A percentile compares a stretch with the other conserved stretches of the same genome.
These are phyloP conservation scores for Myrmophylax atrothorax DNA, from an alignment of 2,113 vertebrate species.

Conservation along the genomic window DNA sequence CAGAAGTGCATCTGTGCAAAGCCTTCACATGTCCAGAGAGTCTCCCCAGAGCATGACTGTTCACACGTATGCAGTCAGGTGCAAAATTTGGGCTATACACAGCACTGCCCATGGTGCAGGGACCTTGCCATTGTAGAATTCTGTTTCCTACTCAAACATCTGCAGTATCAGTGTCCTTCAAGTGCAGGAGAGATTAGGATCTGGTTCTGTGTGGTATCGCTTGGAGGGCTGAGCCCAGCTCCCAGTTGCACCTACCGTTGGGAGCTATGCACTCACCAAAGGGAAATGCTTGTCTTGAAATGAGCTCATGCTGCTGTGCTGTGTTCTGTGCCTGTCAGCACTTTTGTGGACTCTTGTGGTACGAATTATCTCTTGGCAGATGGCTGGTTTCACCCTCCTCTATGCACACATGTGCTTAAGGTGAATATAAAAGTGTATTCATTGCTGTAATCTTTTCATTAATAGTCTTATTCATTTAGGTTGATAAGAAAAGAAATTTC, in stretches of 20 bases:
- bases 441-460: neutral
- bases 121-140: neutral
- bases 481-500: neutral
- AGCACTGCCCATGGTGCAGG: neutral
- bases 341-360: neutral
- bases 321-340: constrained; percentile 32
- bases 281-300: constrained; percentile 23
- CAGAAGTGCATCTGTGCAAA: neutral
- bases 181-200: constrained; percentile 20
- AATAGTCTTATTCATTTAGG: neutral
- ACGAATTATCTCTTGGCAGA: constrained; percentile 49
- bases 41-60: neutral
- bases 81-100: neutral
- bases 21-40: neutral
- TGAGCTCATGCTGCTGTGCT: constrained; percentile 21
- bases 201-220: constrained; percentile 43
- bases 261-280: constrained; percentile 4
- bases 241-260: neutral
- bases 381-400: neutral
- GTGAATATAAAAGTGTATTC: neutral
- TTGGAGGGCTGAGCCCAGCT: constrained; percentile 19
- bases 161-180: neutral
- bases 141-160: neutral
- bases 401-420: neutral
- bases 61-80: neutral